These are phyloP conservation scores for Paralvinella palmiformis DNA, from an alignment of 1,140 invertebrate genomes.

Conservation along the genomic window DNA sequence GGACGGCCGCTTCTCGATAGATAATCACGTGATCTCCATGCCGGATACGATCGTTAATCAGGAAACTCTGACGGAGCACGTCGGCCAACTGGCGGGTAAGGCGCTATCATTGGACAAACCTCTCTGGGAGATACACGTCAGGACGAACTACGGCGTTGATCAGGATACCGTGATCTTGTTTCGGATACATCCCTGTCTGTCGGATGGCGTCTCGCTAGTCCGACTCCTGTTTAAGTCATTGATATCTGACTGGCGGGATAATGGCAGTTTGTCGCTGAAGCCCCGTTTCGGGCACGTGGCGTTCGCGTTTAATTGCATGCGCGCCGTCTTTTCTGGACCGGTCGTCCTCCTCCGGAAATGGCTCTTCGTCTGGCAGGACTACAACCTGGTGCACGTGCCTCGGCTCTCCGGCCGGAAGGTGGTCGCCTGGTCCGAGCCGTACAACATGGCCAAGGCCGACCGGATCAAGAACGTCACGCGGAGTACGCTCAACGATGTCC, in stretches of 20 bases:
- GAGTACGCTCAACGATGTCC: constrained; percentile 54
- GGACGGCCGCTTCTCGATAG: constrained; percentile 53
- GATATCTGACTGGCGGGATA: too few relatives aligned
- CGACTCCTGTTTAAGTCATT: constrained; percentile 53
- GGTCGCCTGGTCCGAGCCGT: constrained; percentile 52
- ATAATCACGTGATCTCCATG: constrained; percentile 54
- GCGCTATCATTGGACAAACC: constrained; percentile 50
- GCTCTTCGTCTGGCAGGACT: constrained; percentile 41
- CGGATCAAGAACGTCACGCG: constrained; percentile 52
- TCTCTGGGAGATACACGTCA: constrained; percentile 57
- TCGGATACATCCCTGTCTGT: constrained; percentile 56
- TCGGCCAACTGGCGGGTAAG: constrained; percentile 49
- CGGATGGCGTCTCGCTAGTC: constrained; percentile 56
- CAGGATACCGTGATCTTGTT: constrained; percentile 54
- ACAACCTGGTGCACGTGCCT: constrained; percentile 22
- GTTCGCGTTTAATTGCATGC: constrained; percentile 7
- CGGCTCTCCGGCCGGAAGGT: constrained; percentile 36
- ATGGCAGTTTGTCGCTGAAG: constrained; percentile 14
- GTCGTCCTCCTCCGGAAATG: constrained; percentile 53
- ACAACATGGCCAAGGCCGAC: constrained; percentile 45
- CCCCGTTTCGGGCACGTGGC: constrained; percentile 2
- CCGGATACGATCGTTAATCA: constrained; percentile 37
- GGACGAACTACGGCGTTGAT: constrained; percentile 49
- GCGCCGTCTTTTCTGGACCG: constrained; percentile 2
- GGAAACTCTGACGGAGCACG: constrained; percentile 49